Evolutionary conservation across 1,140 invertebrate genomes (phyloP), one percentile per base, ranked within the genome.

Genomic region (Ylistrum balloti): DNA sequence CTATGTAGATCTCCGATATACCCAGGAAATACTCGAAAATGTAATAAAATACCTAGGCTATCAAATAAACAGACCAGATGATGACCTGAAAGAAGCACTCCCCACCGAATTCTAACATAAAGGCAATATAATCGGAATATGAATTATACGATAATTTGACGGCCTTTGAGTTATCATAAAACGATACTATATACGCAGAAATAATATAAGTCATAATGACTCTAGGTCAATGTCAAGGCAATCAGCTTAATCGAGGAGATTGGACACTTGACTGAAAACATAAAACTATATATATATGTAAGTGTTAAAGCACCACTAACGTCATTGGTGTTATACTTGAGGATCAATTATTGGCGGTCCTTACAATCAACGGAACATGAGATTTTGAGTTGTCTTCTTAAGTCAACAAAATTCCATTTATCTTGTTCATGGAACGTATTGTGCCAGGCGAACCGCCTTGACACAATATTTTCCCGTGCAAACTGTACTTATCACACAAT

Each of bases 151-250:
- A 74, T 74, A 28, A 74, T 74, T 74, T 28, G 56, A 74, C n/a
- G 56, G 56, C 28, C 56, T 74, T 74, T 74, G 56, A 74, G 56
- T 28, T 74, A 74, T 74, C 56, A 74, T 74, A 74, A 74, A 74
- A 74, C 56, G 22, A 5, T 28, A 28, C 3, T n/a, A 74, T 74
- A 28, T 28, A 74, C n/a, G 2, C 11, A 74, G 56, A 74, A 74
- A 9, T 56, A 22, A 17, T 74, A 28, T 28, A n/a, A 28, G 56
- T 74, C 13, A 38, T 38, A 13, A 38, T 38, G 35, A 38, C 28
- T 74, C 22, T 74, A 17, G 56, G 56, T 74, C 56, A 28, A n/a
- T 28, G 56, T 74, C 56, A 74, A 74, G 56, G 56, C 28, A 2
- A 74, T 74, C 22, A n/a, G 3, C 20, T 74, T 74, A 74, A 74